phyloP scores from a whole-genome alignment of 2,888 invertebrate species.

The Polymixis lichenea region DNA sequence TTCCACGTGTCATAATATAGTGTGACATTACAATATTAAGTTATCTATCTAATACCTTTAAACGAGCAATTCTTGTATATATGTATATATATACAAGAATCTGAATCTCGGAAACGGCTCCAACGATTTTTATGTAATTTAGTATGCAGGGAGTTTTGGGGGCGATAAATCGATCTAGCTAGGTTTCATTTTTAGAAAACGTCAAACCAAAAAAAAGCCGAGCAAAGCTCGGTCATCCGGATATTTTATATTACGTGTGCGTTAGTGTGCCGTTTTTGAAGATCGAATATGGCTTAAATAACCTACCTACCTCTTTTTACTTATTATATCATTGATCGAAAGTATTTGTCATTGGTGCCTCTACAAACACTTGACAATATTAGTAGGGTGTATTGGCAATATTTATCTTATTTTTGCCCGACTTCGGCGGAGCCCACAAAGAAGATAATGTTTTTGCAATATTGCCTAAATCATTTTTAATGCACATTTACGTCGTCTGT shows the following conservation, averaged over 20 bases:
- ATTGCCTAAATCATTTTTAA: conserved; percentile 5
- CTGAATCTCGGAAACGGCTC: too few species aligned
- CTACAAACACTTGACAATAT: conserved; percentile 12
- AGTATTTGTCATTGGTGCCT: not conserved
- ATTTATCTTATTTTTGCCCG: conserved; percentile 1
- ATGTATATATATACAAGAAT: too few species aligned
- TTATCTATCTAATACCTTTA: too few species aligned
- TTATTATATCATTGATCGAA: not conserved
- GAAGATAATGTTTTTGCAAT: not conserved
- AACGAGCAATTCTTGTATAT: too few species aligned
- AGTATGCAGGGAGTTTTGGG: too few species aligned
- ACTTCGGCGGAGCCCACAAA: not conserved
- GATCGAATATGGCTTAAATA: not conserved
- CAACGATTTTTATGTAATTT: too few species aligned
- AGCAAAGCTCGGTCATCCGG: too few species aligned
- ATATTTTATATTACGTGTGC: too few species aligned
- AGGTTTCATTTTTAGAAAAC: too few species aligned
- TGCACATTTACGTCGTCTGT: conserved; percentile 1
- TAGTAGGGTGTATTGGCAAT: conserved; percentile 2
- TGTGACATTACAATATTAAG: not conserved
- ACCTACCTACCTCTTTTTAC: not conserved
- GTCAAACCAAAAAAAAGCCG: too few species aligned
- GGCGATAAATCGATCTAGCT: too few species aligned
- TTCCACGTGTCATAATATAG: not conserved
- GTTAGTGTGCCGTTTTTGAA: not conserved